Evolutionary conservation across 2,113 vertebrate species (phyloP), one percentile per base, ranked within the genome.

Genomic region (Sebastes schlegelii): DNA sequence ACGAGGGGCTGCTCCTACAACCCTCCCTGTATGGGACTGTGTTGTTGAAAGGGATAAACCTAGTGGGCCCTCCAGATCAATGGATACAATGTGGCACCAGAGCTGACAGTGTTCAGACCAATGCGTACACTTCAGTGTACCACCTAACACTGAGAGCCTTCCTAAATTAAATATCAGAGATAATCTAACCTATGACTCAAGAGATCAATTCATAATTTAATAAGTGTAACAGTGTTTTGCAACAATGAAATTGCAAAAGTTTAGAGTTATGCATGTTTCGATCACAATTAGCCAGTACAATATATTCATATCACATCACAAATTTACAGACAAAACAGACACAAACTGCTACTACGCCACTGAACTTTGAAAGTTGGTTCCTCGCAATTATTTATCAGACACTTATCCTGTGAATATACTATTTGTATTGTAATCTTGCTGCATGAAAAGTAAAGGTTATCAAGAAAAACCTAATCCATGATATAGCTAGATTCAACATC

Each of bases 241-340:
- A 65, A 65, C 40, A 46, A 14, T 23, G 4, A 16, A 49, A 57
- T 13, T 74, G 26, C 16, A 78, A 67, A n/a, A 19, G 16, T 42
- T 17, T 54, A 61, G 12, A 51, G 23, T 34, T 14, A 51, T 67
- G 40, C 12, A 67, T 40, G 12, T 21, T 23, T 40, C 48, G 12
- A 42, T 79, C 48, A 46, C n/a, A 64, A 49, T 11, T 14, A 21
- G 2, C 48, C 21, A 26, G 14, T 7, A 8, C 13, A 68, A 77
- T n/a, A 72, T 21, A 58, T 61, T 21, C 4, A 73, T 13, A 65
- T 46, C 9, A 51, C 19, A 46, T 54, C 3, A 64, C n/a, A 63
- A 67, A 43, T 54, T 79, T 16, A 77, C 21, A 68, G 45, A n/a
- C 49, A 21, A 72, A 52, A 58, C n/a, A 17, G 2, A 67, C 12